Evolutionary conservation across 2,888 invertebrate species (phyloP).

Genomic region (Aethes cnicana): DNA sequence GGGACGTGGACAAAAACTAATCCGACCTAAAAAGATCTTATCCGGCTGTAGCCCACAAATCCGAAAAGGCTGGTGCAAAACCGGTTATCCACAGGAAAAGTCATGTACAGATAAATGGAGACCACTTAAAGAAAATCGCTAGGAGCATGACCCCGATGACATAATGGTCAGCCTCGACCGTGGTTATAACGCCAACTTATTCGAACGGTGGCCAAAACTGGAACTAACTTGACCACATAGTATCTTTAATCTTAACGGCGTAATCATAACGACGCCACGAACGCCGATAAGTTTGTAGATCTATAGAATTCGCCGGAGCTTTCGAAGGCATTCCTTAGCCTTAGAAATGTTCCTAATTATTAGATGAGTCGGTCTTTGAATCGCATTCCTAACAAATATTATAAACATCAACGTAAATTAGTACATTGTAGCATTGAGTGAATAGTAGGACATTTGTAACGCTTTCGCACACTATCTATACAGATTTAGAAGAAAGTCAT

Average conservation of each 20-base stretch:
- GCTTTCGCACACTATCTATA: no score
- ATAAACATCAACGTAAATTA: no score
- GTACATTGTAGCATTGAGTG: no score
- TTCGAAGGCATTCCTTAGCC: no score
- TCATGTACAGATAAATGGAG: constrained; percentile 31
- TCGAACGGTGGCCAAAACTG: neutral
- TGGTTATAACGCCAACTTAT: neutral
- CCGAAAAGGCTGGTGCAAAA: constrained; percentile 31
- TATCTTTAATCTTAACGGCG: neutral
- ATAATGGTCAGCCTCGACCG: constrained; percentile 26
- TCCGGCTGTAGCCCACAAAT: constrained; percentile 26
- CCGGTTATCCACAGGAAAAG: constrained; percentile 28
- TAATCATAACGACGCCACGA: neutral
- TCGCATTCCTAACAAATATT: no score
- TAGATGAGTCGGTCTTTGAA: no score
- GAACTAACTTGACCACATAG: neutral
- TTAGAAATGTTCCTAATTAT: no score
- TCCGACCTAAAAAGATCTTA: constrained; percentile 32
- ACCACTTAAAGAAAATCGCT: constrained; percentile 32
- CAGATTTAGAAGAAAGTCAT: no score
- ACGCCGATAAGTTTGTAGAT: neutral
- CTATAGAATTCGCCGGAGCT: neutral
- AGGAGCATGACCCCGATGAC: constrained; percentile 29
- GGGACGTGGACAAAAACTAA: constrained; percentile 29
- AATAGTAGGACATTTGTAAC: no score